Evolutionary conservation across 2,797 vertebrate genomes (phyloP).

Genomic region (Sebastes kiyomatsui): DNA sequence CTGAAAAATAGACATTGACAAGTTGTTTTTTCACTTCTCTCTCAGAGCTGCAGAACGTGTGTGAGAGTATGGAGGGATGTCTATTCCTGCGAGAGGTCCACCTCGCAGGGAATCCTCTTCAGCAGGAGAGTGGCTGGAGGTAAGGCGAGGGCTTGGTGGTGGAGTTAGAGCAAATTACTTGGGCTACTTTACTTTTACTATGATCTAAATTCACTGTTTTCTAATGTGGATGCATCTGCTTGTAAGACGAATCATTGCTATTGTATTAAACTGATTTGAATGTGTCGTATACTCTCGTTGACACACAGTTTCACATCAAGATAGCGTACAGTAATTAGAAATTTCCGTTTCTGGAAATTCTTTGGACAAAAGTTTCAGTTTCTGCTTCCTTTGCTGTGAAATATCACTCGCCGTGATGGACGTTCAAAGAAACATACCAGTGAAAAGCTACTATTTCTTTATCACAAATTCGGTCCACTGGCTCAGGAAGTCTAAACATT

Average conservation of each 20-base stretch:
- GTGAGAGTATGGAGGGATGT: slow-evolving; percentile 83
- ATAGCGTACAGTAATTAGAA: slow-evolving; percentile 9
- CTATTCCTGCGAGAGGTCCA: slow-evolving; percentile 80
- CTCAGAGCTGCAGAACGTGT: slow-evolving; percentile 83
- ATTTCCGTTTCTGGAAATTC: slow-evolving; percentile 11
- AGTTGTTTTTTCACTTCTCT: slow-evolving; percentile 11
- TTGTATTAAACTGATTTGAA: not conserved
- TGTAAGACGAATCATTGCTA: not conserved
- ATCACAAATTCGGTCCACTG: slow-evolving; percentile 56
- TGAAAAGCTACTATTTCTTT: slow-evolving; percentile 59
- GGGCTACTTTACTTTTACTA: not conserved
- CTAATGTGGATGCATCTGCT: not conserved
- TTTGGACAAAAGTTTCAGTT: slow-evolving; percentile 1
- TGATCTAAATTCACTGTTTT: not conserved
- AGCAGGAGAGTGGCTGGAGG: slow-evolving; percentile 90
- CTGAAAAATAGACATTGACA: slow-evolving; percentile 6
- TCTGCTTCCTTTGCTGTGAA: slow-evolving; percentile 24
- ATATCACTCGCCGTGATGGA: slow-evolving; percentile 5
- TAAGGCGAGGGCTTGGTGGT: slow-evolving; percentile 60
- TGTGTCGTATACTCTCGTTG: not conserved
- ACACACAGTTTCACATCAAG: slow-evolving; percentile 16
- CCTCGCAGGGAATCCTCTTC: slow-evolving; percentile 89
- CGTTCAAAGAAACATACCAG: slow-evolving; percentile 57
- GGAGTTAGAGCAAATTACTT: not conserved
- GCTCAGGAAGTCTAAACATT: slow-evolving; percentile 79